These are phyloP conservation scores for Eospalax fontanierii DNA, from an alignment of 2,797 vertebrate genomes.

Conservation along the genomic window DNA sequence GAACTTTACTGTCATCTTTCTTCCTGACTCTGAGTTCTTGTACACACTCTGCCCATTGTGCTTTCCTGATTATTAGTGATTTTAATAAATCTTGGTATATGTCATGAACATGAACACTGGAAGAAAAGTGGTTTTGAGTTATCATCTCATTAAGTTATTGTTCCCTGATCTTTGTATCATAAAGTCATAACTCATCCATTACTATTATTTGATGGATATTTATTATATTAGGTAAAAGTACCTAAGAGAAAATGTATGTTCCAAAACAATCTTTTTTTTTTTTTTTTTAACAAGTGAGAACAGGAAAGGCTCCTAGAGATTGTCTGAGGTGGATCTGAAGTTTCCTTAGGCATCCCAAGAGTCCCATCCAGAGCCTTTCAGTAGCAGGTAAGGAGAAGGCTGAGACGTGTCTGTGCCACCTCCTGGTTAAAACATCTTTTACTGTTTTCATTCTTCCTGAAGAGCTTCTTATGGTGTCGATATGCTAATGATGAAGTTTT, in stretches of 20 bases:
- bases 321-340: neutral
- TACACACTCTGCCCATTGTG: neutral
- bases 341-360: neutral
- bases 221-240: slow-evolving; percentile 26
- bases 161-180: neutral
- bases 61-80: neutral
- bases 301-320: neutral
- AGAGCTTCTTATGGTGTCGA: neutral
- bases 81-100: neutral
- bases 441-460: slow-evolving; percentile 18
- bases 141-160: slow-evolving; percentile 35
- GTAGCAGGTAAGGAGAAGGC: neutral
- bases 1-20: neutral
- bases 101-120: neutral
- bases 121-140: neutral
- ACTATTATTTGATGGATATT: neutral
- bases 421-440: neutral
- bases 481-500: slow-evolving; percentile 8
- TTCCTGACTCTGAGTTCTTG: neutral
- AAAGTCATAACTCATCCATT: neutral
- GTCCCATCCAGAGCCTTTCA: neutral
- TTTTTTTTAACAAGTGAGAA: neutral
- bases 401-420: neutral
- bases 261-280: slow-evolving; percentile 27
- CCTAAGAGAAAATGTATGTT: neutral